Conservation (phyloP, 2,113 vertebrate genomes). For the Aplodontia rufa region DNA sequence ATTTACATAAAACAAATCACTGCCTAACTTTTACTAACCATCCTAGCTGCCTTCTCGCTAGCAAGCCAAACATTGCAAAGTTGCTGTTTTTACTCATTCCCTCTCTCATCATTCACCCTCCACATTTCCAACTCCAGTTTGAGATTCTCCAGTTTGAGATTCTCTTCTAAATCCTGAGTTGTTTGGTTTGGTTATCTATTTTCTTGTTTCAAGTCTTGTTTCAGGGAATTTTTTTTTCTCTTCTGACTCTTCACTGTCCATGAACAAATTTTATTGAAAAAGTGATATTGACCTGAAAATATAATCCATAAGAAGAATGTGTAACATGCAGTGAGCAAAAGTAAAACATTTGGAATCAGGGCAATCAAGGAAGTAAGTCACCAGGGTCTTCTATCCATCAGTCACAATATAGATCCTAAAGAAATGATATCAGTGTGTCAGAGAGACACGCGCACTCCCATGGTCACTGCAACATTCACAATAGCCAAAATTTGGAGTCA, state of each 20-base stretch:
- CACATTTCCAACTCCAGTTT: background rate
- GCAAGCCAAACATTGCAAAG: background rate
- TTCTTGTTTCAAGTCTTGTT: background rate
- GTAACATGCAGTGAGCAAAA: background rate
- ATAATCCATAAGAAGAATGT: background rate
- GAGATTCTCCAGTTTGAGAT: background rate
- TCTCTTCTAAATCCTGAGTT: background rate
- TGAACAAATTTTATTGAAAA: background rate
- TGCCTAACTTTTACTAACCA: background rate
- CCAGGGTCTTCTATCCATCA: too few species aligned
- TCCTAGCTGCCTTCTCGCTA: background rate
- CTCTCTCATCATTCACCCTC: background rate
- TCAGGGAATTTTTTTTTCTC: background rate
- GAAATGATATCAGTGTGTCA: too few species aligned
- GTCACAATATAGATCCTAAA: too few species aligned
- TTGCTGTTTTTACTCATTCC: background rate
- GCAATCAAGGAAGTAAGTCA: background rate
- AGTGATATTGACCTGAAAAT: background rate
- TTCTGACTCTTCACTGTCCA: background rate
- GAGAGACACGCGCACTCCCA: too few species aligned
- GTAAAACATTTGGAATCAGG: background rate
- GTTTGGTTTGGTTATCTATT: background rate
- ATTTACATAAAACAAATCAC: background rate
- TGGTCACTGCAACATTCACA: too few species aligned
- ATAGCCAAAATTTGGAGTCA: too few species aligned